These are phyloP conservation scores for Aphodius sticticus DNA, from an alignment of 2,888 invertebrate species.

Conservation along the genomic window DNA sequence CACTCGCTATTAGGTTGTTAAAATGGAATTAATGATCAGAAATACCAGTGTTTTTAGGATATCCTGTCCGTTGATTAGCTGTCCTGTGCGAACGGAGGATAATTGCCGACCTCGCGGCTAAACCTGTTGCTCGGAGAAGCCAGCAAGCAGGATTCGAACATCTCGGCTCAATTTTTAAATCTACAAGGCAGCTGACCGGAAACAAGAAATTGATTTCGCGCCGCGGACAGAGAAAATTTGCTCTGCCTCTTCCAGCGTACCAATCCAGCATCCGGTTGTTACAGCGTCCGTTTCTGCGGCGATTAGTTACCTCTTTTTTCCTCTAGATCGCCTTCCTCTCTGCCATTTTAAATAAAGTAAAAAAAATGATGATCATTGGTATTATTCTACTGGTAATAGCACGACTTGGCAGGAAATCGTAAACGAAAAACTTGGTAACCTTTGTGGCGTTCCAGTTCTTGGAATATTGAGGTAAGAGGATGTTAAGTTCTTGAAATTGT, in stretches of 20 bases:
- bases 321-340: neutral
- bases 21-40: conserved; percentile 19
- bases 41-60: conserved; percentile 21
- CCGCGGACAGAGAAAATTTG: conserved; percentile 33
- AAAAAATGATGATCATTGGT: neutral
- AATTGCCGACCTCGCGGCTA: neutral
- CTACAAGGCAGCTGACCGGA: conserved; percentile 41
- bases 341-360: neutral
- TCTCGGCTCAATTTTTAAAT: neutral
- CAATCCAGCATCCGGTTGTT: conserved; percentile 15
- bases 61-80: conserved; percentile 20
- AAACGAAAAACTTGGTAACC: neutral
- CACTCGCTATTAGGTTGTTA: conserved; percentile 4
- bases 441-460: neutral
- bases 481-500: neutral
- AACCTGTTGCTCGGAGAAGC: neutral
- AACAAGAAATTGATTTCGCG: conserved; percentile 41
- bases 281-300: neutral
- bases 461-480: neutral
- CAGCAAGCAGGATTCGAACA: neutral
- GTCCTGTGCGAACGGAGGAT: neutral
- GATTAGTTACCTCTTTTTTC: neutral
- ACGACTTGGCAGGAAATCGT: neutral
- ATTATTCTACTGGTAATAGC: neutral
- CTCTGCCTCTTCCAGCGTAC: neutral